These are phyloP conservation scores for Papilio aristodemus DNA, from an alignment of 1,140 invertebrate species.

Conservation along the genomic window DNA sequence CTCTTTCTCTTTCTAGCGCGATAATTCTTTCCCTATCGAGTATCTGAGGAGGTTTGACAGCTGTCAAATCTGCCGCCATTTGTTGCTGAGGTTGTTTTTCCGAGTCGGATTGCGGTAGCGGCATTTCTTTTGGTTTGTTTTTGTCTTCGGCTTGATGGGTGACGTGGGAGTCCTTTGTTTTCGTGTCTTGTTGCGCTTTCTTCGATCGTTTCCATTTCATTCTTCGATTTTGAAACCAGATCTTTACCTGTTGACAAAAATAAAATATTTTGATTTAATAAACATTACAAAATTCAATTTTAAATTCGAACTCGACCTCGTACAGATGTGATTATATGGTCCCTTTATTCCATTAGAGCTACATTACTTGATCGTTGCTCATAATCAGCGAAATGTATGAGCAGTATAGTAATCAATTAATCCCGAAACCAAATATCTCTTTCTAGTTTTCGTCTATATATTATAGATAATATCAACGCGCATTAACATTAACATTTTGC, in stretches of 20 bases:
- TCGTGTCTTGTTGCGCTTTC: slow-evolving; percentile 92
- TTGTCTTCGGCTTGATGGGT: slow-evolving; percentile 57
- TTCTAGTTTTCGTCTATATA: too few species aligned
- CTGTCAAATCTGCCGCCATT: slow-evolving; percentile 72
- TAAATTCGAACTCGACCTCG: too few species aligned
- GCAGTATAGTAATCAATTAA: too few species aligned
- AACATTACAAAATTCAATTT: too few species aligned
- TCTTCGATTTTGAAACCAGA: slow-evolving; percentile 97
- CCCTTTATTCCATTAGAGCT: too few species aligned
- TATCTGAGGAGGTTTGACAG: slow-evolving; percentile 69
- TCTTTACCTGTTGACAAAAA: slow-evolving; percentile 89
- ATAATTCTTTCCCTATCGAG: slow-evolving; percentile 78
- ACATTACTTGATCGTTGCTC: too few species aligned
- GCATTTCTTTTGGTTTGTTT: slow-evolving; percentile 61
- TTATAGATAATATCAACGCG: too few species aligned
- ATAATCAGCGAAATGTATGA: too few species aligned
- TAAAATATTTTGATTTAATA: slow-evolving; percentile 33
- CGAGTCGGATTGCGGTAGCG: slow-evolving; percentile 43
- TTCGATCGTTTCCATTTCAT: slow-evolving; percentile 98
- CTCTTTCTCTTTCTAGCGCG: slow-evolving; percentile 71
- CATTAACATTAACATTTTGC: too few species aligned
- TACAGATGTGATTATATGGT: too few species aligned
- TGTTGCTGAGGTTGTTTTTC: slow-evolving; percentile 58
- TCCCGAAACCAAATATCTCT: too few species aligned
- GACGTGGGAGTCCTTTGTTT: slow-evolving; percentile 62